Conservation (phyloP, 2,113 vertebrate genomes). For the Cariama cristata region DNA sequence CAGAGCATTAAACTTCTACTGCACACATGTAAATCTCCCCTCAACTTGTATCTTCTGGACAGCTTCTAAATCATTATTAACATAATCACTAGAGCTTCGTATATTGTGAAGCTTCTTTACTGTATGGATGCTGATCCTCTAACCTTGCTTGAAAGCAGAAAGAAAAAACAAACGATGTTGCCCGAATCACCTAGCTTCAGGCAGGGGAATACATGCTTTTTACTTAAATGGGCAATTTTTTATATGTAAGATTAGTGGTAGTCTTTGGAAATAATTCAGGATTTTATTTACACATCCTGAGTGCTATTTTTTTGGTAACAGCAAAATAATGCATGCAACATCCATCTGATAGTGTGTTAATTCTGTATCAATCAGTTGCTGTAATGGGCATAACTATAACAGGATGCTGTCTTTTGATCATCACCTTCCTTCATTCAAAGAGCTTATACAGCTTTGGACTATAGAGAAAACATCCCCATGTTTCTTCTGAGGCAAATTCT, state of each 20-base stretch:
- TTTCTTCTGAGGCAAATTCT: background rate
- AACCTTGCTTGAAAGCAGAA: background rate
- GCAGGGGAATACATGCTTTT: background rate
- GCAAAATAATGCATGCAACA: background rate
- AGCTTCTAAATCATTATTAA: background rate
- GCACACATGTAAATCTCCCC: fast-evolving
- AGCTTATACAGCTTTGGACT: background rate
- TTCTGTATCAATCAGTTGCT: background rate
- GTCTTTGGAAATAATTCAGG: background rate
- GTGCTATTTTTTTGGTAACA: background rate
- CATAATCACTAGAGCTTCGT: background rate
- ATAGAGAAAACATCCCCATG: background rate
- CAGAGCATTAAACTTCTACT: background rate
- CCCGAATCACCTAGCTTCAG: background rate
- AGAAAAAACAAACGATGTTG: background rate
- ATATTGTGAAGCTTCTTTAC: background rate
- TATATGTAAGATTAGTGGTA: background rate
- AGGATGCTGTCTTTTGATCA: background rate
- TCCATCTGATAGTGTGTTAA: background rate
- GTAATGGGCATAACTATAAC: background rate
- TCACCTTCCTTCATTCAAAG: background rate
- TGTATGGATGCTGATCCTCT: background rate
- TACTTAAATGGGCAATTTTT: background rate
- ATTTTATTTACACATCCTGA: background rate
- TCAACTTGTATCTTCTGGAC: background rate